Conservation (phyloP, 2,888 invertebrate species). For the Drosophila ustulata region DNA sequence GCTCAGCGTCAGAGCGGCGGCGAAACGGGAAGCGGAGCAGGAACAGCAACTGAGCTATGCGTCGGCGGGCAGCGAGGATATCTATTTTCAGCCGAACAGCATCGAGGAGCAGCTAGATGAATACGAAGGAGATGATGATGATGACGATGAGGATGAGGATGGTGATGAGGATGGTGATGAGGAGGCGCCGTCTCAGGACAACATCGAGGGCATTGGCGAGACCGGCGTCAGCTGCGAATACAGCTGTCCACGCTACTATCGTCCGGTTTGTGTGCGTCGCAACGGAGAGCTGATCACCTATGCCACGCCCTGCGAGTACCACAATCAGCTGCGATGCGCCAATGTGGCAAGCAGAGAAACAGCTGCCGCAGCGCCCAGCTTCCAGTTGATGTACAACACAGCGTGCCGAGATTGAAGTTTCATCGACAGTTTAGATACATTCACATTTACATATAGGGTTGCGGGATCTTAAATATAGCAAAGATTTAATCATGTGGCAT, state of each 20-base stretch:
- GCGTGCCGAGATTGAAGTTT: constrained; percentile 30
- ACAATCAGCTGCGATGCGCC: constrained; percentile 63
- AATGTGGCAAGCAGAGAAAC: constrained; percentile 41
- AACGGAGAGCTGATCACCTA: constrained; percentile 47
- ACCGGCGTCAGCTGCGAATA: constrained; percentile 53
- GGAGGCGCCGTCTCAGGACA: neutral
- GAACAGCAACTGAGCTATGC: neutral
- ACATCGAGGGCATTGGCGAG: constrained; percentile 43
- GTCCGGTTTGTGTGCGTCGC: constrained; percentile 58
- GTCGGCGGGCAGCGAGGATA: constrained; percentile 37
- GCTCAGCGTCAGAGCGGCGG: neutral
- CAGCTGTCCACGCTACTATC: constrained; percentile 73
- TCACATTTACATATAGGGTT: too few relatives aligned
- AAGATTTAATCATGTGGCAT: too few relatives aligned
- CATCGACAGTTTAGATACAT: neutral
- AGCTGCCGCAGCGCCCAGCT: constrained; percentile 32
- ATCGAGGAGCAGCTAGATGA: neutral
- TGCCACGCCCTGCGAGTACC: constrained; percentile 65
- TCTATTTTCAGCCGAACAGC: constrained; percentile 25
- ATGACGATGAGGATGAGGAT: neutral
- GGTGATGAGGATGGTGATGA: neutral
- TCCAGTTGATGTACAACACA: constrained; percentile 43
- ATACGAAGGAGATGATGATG: neutral
- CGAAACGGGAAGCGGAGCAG: neutral
- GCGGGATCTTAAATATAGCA: too few relatives aligned